Percentiles rank a stretch among this genome's conserved stretches.
phyloP scores from a whole-genome alignment of 2,797 vertebrate genomes.

The Pipistrellus pygmaeus region DNA sequence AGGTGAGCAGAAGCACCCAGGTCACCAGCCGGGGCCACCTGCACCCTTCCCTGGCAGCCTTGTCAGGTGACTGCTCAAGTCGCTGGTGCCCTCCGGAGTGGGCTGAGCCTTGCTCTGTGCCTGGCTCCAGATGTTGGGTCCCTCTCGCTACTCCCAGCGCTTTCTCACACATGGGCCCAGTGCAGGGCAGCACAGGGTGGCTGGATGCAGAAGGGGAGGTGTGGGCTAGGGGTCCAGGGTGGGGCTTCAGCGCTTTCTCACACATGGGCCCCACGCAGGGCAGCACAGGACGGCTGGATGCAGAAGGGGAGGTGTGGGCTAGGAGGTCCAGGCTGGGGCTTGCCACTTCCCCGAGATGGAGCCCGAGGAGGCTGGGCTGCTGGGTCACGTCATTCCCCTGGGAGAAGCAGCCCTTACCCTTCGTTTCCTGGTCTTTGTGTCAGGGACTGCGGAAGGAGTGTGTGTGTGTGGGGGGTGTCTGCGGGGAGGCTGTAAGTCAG shows the following conservation, averaged over 20 bases:
- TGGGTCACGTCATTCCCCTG: accelerated
- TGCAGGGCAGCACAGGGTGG: accelerated
- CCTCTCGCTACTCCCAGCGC: not conserved
- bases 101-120: not conserved
- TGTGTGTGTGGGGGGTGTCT: not conserved
- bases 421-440: constrained; percentile 27
- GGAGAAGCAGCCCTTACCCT: not conserved
- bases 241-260: not conserved
- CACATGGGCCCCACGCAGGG: not conserved
- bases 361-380: not conserved
- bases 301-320: not conserved
- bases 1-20: constrained; percentile 85
- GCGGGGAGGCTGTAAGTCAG: not conserved
- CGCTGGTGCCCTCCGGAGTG: not conserved
- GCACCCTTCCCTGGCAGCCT: not conserved
- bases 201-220: not conserved
- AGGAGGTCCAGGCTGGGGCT: not conserved
- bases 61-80: not conserved
- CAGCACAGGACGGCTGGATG: not conserved
- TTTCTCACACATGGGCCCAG: not conserved
- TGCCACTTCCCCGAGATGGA: not conserved
- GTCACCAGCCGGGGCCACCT: not conserved
- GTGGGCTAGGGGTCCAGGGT: not conserved
- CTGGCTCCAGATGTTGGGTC: not conserved
- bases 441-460: not conserved